A percentile compares a stretch with the other conserved stretches of the same genome.
These are phyloP conservation scores for Graphium colonna DNA, from an alignment of 2,888 invertebrate species.

Conservation along the genomic window DNA sequence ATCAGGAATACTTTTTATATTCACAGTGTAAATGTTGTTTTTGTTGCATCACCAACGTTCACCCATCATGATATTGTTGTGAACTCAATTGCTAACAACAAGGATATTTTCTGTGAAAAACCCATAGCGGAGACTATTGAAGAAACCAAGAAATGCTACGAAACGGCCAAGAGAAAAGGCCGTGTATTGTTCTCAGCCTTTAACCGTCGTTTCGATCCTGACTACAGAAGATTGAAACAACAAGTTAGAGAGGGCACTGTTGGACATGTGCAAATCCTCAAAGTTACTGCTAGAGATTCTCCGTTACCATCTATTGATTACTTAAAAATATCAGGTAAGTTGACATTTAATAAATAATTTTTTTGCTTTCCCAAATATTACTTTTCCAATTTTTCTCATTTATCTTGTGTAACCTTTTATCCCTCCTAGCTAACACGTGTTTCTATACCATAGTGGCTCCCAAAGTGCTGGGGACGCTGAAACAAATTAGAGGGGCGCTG, in stretches of 20 bases:
- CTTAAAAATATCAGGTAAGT: conserved; percentile 77
- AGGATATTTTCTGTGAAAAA: conserved; percentile 85
- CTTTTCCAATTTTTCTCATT: too few species aligned
- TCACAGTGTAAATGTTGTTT: conserved; percentile 68
- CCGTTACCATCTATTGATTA: conserved; percentile 83
- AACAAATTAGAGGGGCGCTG: too few species aligned
- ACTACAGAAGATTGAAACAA: conserved; percentile 69
- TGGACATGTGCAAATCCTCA: conserved; percentile 82
- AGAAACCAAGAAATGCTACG: conserved; percentile 78
- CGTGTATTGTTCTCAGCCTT: conserved; percentile 82
- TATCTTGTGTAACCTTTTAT: too few species aligned
- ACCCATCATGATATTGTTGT: conserved; percentile 79
- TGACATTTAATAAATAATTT: conserved; percentile 4
- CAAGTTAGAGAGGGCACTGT: conserved; percentile 78
- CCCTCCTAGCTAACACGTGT: too few species aligned
- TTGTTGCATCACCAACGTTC: conserved; percentile 80
- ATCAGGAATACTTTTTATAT: too few species aligned
- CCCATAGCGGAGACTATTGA: conserved; percentile 81
- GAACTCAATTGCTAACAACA: conserved; percentile 73
- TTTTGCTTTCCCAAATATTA: too few species aligned
- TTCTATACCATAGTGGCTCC: too few species aligned
- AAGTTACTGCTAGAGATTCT: conserved; percentile 82
- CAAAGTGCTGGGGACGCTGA: too few species aligned
- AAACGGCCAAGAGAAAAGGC: conserved; percentile 75
- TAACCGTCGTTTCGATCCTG: conserved; percentile 84